Conservation (phyloP, 2,888 invertebrate genomes). For the Choreutis nemorana region DNA sequence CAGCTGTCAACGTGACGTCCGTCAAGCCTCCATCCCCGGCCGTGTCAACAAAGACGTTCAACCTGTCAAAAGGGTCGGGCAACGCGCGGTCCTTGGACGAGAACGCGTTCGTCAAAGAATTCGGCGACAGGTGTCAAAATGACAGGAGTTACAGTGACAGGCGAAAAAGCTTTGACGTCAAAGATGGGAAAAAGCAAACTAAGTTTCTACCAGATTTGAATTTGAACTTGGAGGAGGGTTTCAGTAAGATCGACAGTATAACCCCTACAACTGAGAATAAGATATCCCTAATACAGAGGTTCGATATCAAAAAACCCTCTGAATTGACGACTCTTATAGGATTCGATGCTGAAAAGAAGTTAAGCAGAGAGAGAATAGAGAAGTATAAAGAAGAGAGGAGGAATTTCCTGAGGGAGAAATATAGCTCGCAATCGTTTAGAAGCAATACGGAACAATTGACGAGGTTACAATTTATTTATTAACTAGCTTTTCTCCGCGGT, state of each 20-base stretch:
- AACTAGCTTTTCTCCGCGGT: too few relatives aligned
- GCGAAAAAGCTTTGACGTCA: constrained; percentile 70
- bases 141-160: constrained; percentile 36
- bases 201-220: constrained; percentile 58
- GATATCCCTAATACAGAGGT: constrained; percentile 66
- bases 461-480: too few relatives aligned
- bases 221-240: constrained; percentile 36
- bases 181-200: constrained; percentile 66
- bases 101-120: constrained; percentile 76
- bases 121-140: constrained; percentile 37
- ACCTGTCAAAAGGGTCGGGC: constrained; percentile 65
- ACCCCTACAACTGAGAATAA: constrained; percentile 71
- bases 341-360: constrained; percentile 61
- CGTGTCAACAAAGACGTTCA: constrained; percentile 65
- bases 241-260: constrained; percentile 33
- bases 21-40: constrained; percentile 66
- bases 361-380: constrained; percentile 84
- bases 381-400: constrained; percentile 92
- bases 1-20: constrained; percentile 19
- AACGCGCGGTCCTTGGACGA: constrained; percentile 77
- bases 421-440: constrained; percentile 82
- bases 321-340: constrained; percentile 41
- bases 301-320: constrained; percentile 30
- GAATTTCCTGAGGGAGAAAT: constrained; percentile 84
- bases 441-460: constrained; percentile 66